Evolutionary conservation across 1,140 invertebrate species (phyloP).

Genomic region (Elysia chlorotica): DNA sequence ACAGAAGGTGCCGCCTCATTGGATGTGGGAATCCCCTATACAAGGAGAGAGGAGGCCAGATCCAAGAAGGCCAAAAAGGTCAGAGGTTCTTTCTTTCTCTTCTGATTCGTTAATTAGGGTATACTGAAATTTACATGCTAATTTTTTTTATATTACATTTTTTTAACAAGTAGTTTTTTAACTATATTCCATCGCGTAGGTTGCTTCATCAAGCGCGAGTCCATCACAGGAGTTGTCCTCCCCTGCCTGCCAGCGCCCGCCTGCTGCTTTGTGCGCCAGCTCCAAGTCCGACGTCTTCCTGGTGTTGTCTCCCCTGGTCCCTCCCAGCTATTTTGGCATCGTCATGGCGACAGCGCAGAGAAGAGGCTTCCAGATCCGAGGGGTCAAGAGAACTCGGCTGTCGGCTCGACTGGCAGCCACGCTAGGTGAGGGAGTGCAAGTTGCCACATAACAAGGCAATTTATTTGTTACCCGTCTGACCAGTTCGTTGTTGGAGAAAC

Average conservation of each 20-base stretch:
- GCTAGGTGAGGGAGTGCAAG: constrained; percentile 39
- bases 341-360: constrained; percentile 48
- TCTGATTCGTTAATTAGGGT: too few relatives aligned
- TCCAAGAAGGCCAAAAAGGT: constrained; percentile 36
- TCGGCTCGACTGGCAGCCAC: constrained; percentile 38
- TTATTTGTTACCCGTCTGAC: too few relatives aligned
- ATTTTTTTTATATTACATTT: too few relatives aligned
- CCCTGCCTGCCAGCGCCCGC: constrained; percentile 28
- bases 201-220: too few relatives aligned
- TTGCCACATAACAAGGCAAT: too few relatives aligned
- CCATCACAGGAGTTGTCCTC: not conserved
- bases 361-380: constrained; percentile 50
- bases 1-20: constrained; percentile 42
- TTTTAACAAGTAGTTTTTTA: too few relatives aligned
- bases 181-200: too few relatives aligned
- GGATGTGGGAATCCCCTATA: constrained; percentile 51
- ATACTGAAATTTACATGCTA: too few relatives aligned
- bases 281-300: constrained; percentile 49
- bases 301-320: constrained; percentile 49
- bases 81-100: too few relatives aligned
- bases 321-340: constrained; percentile 43
- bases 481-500: too few relatives aligned
- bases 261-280: constrained; percentile 50
- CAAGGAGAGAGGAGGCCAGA: constrained; percentile 38
- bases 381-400: constrained; percentile 40